Evolutionary conservation across 1,140 invertebrate genomes (phyloP).

Genomic region (Asobara japonica): DNA sequence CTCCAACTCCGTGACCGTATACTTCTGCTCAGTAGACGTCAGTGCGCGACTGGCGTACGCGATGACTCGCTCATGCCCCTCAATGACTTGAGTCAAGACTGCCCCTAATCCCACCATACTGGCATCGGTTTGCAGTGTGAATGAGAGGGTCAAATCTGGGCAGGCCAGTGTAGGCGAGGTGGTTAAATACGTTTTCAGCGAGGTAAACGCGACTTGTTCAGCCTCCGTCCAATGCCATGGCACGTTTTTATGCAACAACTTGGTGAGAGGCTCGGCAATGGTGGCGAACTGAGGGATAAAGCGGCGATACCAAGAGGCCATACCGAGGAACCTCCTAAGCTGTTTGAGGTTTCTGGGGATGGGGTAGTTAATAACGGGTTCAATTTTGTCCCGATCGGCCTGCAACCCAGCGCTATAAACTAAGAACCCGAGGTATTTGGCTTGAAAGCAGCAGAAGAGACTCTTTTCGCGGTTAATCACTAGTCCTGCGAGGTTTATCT

Average conservation of each 20-base stretch:
- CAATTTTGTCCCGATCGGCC: constrained; percentile 50
- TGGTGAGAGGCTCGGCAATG: too few species aligned
- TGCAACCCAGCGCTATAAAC: constrained; percentile 49
- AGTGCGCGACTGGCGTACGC: too few species aligned
- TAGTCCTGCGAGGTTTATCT: constrained; percentile 37
- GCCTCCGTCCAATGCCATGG: constrained; percentile 33
- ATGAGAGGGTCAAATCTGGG: too few species aligned
- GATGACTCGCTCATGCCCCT: too few species aligned
- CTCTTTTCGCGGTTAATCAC: constrained; percentile 49
- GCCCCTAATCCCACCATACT: too few species aligned
- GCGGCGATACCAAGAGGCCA: constrained; percentile 52
- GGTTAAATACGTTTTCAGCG: constrained; percentile 34
- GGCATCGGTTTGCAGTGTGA: too few species aligned
- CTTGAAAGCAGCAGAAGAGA: constrained; percentile 46
- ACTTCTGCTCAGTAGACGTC: too few species aligned
- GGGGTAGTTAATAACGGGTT: constrained; percentile 37
- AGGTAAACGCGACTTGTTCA: constrained; percentile 28
- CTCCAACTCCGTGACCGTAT: too few species aligned
- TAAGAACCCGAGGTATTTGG: constrained; percentile 56
- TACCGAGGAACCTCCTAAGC: constrained; percentile 60
- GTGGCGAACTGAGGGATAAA: constrained; percentile 56
- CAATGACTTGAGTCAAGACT: too few species aligned
- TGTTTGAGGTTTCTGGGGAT: constrained; percentile 52
- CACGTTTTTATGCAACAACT: constrained; percentile 44
- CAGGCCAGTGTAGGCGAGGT: too few species aligned